Evolutionary conservation across 2,888 invertebrate genomes (phyloP).

Genomic region (Megalurothrips usitatus): DNA sequence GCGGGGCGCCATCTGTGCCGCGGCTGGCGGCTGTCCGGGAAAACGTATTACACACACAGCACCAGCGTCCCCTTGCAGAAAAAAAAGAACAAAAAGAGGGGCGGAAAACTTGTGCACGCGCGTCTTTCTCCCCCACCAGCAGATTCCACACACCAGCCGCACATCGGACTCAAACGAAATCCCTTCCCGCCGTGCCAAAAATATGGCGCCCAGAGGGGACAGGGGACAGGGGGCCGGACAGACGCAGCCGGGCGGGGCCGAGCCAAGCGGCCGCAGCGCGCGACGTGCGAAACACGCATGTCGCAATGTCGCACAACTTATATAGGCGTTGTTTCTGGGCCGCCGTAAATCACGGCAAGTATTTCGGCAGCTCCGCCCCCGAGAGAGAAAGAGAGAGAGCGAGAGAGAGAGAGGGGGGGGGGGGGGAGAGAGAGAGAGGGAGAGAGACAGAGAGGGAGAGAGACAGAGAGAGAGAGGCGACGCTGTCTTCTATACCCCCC

Average conservation of each 20-base stretch:
- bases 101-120: background rate
- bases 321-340: background rate
- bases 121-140: background rate
- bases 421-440: too few relatives aligned
- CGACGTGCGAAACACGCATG: background rate
- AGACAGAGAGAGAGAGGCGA: too few relatives aligned
- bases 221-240: background rate
- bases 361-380: slow-evolving; percentile 1
- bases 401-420: too few relatives aligned
- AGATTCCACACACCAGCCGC: background rate
- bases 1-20: too few relatives aligned
- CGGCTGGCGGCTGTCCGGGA: too few relatives aligned
- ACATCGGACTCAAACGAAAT: background rate
- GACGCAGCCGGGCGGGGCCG: background rate
- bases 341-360: background rate
- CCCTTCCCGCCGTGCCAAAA: background rate
- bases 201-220: background rate
- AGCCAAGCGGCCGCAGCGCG: background rate
- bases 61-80: background rate
- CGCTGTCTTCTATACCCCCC: background rate
- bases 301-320: too few relatives aligned
- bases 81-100: background rate
- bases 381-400: too few relatives aligned
- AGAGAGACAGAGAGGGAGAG: too few relatives aligned
- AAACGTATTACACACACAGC: too few relatives aligned